Conservation (phyloP, 2,888 invertebrate species). For the Spialia ferax region DNA sequence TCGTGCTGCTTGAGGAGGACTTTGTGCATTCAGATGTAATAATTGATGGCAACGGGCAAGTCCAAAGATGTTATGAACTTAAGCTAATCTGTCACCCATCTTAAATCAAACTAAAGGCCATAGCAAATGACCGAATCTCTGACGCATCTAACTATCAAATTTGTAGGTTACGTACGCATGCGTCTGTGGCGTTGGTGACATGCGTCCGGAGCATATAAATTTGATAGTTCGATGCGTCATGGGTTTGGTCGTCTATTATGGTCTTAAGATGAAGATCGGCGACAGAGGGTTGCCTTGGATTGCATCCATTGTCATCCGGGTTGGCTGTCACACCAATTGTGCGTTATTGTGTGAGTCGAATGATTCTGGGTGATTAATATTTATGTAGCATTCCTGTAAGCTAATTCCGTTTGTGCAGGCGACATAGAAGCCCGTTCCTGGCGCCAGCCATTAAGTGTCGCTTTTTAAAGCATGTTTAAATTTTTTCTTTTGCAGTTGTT, state of each 20-base stretch:
- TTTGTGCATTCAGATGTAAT: slow-evolving; percentile 61
- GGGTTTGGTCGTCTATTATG: no score
- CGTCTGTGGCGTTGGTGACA: no score
- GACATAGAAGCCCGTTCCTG: slow-evolving; percentile 81
- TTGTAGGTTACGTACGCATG: no score
- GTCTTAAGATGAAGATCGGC: slow-evolving; percentile 21
- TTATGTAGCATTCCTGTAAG: slow-evolving; percentile 81
- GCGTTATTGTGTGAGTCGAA: slow-evolving; percentile 58
- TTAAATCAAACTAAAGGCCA: slow-evolving; percentile 12
- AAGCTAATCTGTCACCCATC: neutral
- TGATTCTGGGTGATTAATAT: slow-evolving; percentile 63
- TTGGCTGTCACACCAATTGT: slow-evolving; percentile 28
- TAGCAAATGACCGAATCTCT: no score
- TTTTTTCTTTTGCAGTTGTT: slow-evolving; percentile 88
- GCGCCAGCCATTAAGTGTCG: slow-evolving; percentile 70
- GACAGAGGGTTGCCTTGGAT: slow-evolving; percentile 9
- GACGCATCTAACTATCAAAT: no score
- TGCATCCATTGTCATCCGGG: slow-evolving; percentile 6
- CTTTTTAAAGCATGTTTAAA: slow-evolving; percentile 86
- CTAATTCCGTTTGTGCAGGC: slow-evolving; percentile 83
- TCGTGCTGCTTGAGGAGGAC: slow-evolving; percentile 77
- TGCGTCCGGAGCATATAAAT: no score
- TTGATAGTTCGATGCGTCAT: no score
- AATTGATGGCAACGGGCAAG: slow-evolving; percentile 1
- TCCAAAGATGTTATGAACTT: neutral